phyloP scores from a whole-genome alignment of 1,140 invertebrate species.

The Saccostrea glomerata region DNA sequence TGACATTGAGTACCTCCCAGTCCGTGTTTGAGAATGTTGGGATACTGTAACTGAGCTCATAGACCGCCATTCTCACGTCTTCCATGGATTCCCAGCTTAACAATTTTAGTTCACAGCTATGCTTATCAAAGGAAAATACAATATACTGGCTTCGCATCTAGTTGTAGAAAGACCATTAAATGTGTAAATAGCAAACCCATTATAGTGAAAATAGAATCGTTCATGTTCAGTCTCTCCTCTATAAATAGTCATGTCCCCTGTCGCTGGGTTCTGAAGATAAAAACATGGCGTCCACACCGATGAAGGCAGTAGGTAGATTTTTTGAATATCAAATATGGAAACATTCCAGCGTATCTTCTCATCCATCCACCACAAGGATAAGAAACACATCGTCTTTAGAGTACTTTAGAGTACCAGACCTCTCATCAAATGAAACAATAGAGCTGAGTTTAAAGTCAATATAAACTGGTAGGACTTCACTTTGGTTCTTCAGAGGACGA shows the following conservation, averaged over 20 bases:
- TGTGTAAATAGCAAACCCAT: background rate
- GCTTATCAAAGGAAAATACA: slow-evolving; percentile 20
- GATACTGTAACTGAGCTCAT: background rate
- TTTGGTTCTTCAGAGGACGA: background rate
- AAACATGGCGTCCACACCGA: background rate
- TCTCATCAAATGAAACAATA: slow-evolving; percentile 31
- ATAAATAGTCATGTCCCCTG: background rate
- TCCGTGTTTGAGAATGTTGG: background rate
- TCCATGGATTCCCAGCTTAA: background rate
- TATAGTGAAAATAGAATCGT: background rate
- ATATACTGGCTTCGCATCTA: slow-evolving; percentile 6
- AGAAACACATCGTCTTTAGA: background rate
- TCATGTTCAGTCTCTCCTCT: background rate
- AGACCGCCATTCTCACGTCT: background rate
- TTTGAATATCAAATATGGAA: background rate
- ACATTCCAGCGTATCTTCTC: background rate
- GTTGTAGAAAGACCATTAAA: background rate
- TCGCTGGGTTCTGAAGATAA: background rate
- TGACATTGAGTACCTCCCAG: background rate
- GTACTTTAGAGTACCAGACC: background rate
- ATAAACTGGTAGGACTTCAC: background rate
- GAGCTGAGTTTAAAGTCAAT: background rate
- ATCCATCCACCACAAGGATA: slow-evolving; percentile 8
- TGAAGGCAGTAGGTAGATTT: background rate
- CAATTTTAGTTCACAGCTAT: background rate